Base-by-base conservation (phyloP, 2,888 invertebrate genomes). In the Nomada hirtipes region DNA sequence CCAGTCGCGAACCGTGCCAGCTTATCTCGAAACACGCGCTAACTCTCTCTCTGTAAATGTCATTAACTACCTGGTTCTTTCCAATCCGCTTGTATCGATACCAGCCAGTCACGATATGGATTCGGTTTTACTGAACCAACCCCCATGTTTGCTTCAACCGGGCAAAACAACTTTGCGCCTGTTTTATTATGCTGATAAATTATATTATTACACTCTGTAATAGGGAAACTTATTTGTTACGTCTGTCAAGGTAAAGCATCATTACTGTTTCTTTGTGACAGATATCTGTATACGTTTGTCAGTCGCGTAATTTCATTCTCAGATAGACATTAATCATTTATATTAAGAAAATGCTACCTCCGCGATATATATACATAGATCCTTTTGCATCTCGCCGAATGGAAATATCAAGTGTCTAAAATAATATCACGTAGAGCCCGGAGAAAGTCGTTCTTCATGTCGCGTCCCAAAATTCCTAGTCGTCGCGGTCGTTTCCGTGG, bases 21-120 rank as follows among this genome's bases (percentile, higher is more conserved):
- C 76, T 84, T 82, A 82, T 84, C 85, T 67, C 50, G 53, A 15
- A 47, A 86, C 68, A 82, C 73, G 73, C 53, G 59, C 50, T 60
- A 42, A 11, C 64, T 20, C 47, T 61, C 42, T 61, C 26, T n/a
- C 53, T 72, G 47, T 42, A 72, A 61, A 77, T 53, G 47, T 18
- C 47, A 20, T 47, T 67, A 78, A 67, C 53, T 29, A 53, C 53
- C 47, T 26, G 42, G 50, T 26, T 60, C 52, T 60, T 60, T 44
- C 42, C 36, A 29, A 75, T 75, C 60, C 59, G 11, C 20, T 42
- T 20, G 26, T 18, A 42, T 20, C 61, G 75, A 76, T 47, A 61
- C n/a, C n/a, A 29, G 26, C 44, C 61, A 15, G 13, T 47, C 47
- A 20, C 18, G 53, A 23, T 29, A 15, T 11, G 20, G 67, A 23